These are phyloP conservation scores for Lasioglossum villosulum DNA, from an alignment of 2,888 invertebrate species.

Conservation along the genomic window DNA sequence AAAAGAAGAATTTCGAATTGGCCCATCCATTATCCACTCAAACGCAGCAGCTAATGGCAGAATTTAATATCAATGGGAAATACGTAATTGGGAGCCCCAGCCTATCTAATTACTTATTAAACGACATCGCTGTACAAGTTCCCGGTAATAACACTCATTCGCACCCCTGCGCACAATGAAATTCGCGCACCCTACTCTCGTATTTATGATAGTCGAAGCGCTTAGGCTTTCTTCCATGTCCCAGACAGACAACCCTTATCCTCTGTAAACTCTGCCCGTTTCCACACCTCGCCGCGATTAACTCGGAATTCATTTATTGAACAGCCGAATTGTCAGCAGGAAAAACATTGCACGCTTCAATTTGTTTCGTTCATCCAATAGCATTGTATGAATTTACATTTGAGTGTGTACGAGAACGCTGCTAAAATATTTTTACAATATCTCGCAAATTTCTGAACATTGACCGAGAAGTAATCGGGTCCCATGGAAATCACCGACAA, in stretches of 20 bases:
- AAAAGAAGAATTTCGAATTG: neutral
- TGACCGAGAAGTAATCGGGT: no score
- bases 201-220: constrained; percentile 4
- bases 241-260: constrained; percentile 1
- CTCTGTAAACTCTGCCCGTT: neutral
- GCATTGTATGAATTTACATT: no score
- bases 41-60: neutral
- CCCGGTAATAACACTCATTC: constrained; percentile 16
- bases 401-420: no score
- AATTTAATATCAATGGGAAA: neutral
- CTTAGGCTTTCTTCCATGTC: constrained; percentile 2
- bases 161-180: constrained; percentile 8
- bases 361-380: neutral
- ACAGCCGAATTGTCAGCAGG: neutral
- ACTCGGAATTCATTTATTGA: neutral
- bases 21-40: neutral
- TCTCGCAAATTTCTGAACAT: no score
- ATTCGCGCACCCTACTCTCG: constrained; percentile 3
- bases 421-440: no score
- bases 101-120: constrained; percentile 10
- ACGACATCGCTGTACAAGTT: constrained; percentile 3
- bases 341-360: neutral
- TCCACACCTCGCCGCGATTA: neutral
- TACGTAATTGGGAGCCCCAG: neutral
- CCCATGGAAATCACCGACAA: no score